These are phyloP conservation scores for Rhabdophis nuchalis DNA, from an alignment of 2,797 vertebrate genomes.

Conservation along the genomic window DNA sequence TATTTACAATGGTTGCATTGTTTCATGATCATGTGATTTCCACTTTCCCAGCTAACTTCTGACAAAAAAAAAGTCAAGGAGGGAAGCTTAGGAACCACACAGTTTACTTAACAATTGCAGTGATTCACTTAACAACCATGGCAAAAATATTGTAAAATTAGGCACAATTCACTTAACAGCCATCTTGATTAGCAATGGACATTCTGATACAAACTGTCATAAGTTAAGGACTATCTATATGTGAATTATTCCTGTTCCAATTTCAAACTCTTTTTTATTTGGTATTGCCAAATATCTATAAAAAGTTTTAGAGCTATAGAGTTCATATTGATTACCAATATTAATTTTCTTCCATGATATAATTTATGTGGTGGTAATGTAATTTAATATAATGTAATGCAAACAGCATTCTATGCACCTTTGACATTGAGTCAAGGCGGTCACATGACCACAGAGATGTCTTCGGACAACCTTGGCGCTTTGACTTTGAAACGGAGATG, in stretches of 20 bases:
- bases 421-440: too few species aligned
- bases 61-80: neutral
- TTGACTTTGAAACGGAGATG: too few species aligned
- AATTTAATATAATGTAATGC: neutral
- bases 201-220: neutral
- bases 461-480: too few species aligned
- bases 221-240: neutral
- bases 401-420: too few species aligned
- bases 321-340: constrained; percentile 51
- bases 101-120: neutral
- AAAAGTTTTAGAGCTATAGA: constrained; percentile 32
- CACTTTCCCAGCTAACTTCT: neutral
- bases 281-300: neutral
- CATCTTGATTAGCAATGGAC: neutral
- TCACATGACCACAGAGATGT: too few species aligned
- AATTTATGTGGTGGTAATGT: constrained; percentile 11
- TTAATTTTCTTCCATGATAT: constrained; percentile 37
- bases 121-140: neutral
- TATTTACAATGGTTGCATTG: neutral
- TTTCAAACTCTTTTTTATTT: constrained; percentile 35
- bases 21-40: neutral
- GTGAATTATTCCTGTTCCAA: neutral
- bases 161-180: neutral
- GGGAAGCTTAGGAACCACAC: neutral
- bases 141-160: neutral